Base-by-base conservation (phyloP, 2,888 invertebrate species). In the Marasmarcha lunaedactyla region DNA sequence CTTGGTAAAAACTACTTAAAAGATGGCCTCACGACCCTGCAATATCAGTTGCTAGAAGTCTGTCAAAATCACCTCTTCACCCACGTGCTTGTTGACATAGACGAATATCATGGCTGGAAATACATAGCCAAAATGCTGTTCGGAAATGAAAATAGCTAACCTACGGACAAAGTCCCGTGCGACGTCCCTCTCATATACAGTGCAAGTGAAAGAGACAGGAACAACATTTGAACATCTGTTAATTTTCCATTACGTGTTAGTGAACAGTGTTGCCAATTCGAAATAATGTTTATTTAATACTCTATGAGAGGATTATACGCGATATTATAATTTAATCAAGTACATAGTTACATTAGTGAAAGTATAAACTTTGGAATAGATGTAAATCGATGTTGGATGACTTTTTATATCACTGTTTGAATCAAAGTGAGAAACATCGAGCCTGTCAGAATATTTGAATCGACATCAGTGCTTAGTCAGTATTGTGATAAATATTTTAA, bases 11-110 rank as follows among this genome's bases (percentile, higher is more conserved):
- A 3, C 3, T 20, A 20, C 20, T 7, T 5, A 20, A 20, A 20
- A 89, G 97, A 97, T 62, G 97, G 97, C 5, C 84, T 97, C 38
- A 94, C 90, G 57, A 94, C 90, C 52, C 87, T 96, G 36, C 88
- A 90, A 51, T 97, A 97, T 74, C 88, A 89, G 52, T 61, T 92
- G 40, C 79, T 89, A 41, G 86, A 89, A 49, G 85, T 89, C 36
- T 86, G 88, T 47, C 86, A 89, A 44, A 87, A 88, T 48, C 88
- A 90, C 51, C 79, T 94, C 4, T 95, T 92, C 83, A 95, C 95
- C 9, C 93, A 93, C 89, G 83, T 94, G 33, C 71, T 92, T 51
- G 94, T 90, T 14, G 91, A 91, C 60, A 84, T 94, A 40, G 89
- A 89, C 54, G 87, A 87, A 47, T 86, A 86, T 47, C 90, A 90